phyloP scores from a whole-genome alignment of 1,140 invertebrate genomes.

The Drosophila lacteicornis region DNA sequence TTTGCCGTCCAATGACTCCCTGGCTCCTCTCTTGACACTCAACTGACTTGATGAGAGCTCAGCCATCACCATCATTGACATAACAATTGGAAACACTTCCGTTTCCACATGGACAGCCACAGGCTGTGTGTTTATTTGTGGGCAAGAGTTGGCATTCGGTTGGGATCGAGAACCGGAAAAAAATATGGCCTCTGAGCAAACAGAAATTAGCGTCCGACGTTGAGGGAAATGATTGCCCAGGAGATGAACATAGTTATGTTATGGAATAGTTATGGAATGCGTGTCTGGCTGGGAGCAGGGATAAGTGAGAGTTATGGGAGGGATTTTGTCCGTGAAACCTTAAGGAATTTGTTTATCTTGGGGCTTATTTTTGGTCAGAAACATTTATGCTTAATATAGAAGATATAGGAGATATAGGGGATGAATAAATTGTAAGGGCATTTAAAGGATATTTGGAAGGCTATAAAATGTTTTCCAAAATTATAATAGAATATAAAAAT shows the following conservation, averaged over 20 bases:
- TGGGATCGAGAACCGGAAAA: constrained; percentile 2
- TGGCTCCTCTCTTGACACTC: constrained; percentile 17
- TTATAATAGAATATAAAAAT: too few relatives aligned
- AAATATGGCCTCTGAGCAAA: constrained; percentile 42
- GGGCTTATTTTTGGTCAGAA: neutral
- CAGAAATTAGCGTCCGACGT: constrained; percentile 47
- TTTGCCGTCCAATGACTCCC: neutral
- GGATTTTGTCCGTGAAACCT: constrained; percentile 8
- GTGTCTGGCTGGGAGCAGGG: neutral
- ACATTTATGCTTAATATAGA: neutral
- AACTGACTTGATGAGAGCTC: constrained; percentile 53
- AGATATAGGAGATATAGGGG: neutral
- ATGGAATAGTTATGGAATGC: constrained; percentile 21
- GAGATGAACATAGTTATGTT: too few relatives aligned
- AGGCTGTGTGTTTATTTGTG: constrained; percentile 22
- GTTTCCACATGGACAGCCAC: constrained; percentile 46
- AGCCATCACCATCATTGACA: constrained; percentile 57
- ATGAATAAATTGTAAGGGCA: neutral
- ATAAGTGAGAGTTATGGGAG: constrained; percentile 25
- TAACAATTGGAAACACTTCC: constrained; percentile 52
- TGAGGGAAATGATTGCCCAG: constrained; percentile 42
- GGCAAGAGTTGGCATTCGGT: constrained; percentile 1
- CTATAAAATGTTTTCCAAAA: too few relatives aligned
- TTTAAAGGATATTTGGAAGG: neutral
- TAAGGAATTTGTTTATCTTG: constrained; percentile 18